These are phyloP conservation scores for Ceyx margarethae DNA, from an alignment of 2,113 vertebrate species.

Conservation along the genomic window DNA sequence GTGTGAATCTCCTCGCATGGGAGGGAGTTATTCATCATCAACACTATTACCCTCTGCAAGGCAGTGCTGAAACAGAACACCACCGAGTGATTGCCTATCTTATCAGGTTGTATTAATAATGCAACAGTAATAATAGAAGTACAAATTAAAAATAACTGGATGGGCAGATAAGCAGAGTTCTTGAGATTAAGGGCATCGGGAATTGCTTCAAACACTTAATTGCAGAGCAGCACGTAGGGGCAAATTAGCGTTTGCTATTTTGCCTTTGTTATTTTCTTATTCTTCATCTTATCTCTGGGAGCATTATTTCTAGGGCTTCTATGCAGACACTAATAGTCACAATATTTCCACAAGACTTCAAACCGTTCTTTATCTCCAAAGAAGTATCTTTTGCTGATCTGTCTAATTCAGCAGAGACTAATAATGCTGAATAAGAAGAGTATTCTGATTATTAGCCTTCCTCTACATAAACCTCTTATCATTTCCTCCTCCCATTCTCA, in stretches of 20 bases:
- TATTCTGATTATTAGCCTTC: conserved; percentile 21
- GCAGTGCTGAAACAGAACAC: conserved; percentile 20
- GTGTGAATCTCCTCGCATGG: not conserved
- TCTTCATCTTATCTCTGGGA: not conserved
- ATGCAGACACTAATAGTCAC: not conserved
- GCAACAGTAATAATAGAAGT: conserved; percentile 38
- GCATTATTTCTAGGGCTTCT: not conserved
- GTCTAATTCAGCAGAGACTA: conserved; percentile 28
- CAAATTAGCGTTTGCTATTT: not conserved
- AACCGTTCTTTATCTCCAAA: not conserved
- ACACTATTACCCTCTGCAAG: not conserved
- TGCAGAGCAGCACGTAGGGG: not conserved
- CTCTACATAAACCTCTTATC: not conserved
- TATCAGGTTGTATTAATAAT: conserved; percentile 52
- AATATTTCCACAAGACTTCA: conserved; percentile 23
- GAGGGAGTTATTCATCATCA: not conserved
- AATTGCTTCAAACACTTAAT: conserved; percentile 50
- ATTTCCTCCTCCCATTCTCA: conserved; percentile 13
- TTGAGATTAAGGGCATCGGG: conserved; percentile 35
- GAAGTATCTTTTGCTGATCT: conserved; percentile 11
- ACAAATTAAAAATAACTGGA: conserved; percentile 54
- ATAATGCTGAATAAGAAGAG: conserved; percentile 19
- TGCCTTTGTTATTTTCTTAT: conserved; percentile 31
- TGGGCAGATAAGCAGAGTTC: conserved; percentile 27
- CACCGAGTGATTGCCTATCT: conserved; percentile 32